These are phyloP conservation scores for Cyclargus thomasi DNA, from an alignment of 1,140 invertebrate genomes.

Conservation along the genomic window DNA sequence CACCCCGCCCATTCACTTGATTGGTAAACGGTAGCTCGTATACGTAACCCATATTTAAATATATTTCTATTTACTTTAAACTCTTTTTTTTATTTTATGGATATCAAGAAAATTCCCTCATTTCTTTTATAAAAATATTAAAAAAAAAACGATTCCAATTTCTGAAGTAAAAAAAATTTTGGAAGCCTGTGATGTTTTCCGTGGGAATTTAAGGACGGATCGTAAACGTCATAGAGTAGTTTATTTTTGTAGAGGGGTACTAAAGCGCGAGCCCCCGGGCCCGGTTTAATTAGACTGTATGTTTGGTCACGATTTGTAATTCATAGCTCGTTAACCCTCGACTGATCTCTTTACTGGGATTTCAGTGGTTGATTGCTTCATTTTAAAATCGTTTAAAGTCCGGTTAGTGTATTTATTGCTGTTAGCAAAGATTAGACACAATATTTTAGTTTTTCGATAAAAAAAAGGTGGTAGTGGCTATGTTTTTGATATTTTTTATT, in stretches of 20 bases:
- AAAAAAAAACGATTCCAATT: no score
- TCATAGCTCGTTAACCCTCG: constrained; percentile 17
- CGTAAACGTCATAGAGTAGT: neutral
- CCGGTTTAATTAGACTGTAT: constrained; percentile 30
- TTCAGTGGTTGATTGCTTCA: constrained; percentile 23
- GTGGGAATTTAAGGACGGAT: no score
- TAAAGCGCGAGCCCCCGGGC: constrained; percentile 28
- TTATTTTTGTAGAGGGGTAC: constrained; percentile 23
- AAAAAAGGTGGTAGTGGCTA: no score
- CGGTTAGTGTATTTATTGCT: neutral
- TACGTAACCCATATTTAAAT: constrained; percentile 27
- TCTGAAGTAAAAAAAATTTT: no score
- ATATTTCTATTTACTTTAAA: no score
- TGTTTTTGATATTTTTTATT: no score
- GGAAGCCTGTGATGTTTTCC: no score
- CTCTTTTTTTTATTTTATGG: no score
- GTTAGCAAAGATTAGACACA: no score
- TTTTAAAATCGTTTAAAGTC: constrained; percentile 6
- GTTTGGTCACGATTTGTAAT: constrained; percentile 28
- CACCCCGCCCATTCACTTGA: constrained; percentile 52
- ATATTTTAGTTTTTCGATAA: no score
- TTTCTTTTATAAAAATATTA: no score
- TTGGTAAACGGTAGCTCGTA: constrained; percentile 58
- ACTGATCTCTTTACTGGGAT: constrained; percentile 20
- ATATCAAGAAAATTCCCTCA: no score